Conservation (phyloP, 2,888 invertebrate species). For the Papilio gigon region DNA sequence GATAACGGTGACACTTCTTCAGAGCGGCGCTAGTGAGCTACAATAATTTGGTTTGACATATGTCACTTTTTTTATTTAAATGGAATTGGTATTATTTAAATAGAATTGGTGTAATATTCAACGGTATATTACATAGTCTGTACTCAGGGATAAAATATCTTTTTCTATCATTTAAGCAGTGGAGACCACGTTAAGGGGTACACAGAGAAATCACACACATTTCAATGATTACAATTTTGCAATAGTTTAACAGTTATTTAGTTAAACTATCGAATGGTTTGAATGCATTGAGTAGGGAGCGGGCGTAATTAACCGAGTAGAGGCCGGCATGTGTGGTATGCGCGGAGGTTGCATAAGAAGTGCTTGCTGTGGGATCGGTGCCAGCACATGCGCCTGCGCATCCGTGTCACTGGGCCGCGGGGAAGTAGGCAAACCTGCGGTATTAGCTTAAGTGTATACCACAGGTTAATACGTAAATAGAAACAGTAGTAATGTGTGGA, state of each 20-base stretch:
- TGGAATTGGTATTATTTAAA: too few species aligned
- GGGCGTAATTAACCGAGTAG: slow-evolving; percentile 31
- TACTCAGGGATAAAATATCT: too few species aligned
- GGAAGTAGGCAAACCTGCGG: slow-evolving; percentile 35
- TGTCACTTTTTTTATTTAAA: too few species aligned
- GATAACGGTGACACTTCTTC: too few species aligned
- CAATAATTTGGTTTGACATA: too few species aligned
- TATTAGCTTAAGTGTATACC: slow-evolving; percentile 22
- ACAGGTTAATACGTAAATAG: background rate
- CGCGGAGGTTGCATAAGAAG: slow-evolving; percentile 60
- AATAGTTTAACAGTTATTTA: background rate
- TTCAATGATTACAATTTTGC: too few species aligned
- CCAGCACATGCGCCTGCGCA: slow-evolving; percentile 56
- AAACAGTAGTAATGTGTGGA: background rate
- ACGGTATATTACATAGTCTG: too few species aligned
- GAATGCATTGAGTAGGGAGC: background rate
- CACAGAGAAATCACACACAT: too few species aligned
- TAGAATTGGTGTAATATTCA: too few species aligned
- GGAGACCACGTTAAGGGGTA: too few species aligned
- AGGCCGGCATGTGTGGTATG: slow-evolving; percentile 17
- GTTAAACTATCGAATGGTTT: background rate
- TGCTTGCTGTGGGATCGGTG: slow-evolving; percentile 70
- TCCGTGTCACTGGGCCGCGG: slow-evolving; percentile 61
- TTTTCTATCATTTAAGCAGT: too few species aligned
- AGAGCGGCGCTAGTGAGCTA: too few species aligned